Evolutionary conservation across 2,888 invertebrate genomes (phyloP).

Genomic region (Acanthosepion lycidas): DNA sequence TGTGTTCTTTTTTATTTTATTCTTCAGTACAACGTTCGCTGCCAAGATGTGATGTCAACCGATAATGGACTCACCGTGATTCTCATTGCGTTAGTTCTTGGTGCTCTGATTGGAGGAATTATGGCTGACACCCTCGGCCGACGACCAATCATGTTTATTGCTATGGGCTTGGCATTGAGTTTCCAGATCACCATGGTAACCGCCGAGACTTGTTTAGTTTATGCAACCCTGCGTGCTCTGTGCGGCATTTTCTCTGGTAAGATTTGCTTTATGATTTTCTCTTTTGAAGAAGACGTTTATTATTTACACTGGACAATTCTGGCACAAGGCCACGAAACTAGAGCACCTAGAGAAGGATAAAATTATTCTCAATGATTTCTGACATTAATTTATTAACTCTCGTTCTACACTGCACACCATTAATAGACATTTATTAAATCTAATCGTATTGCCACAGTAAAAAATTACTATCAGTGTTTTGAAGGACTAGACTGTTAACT

Average conservation of each 20-base stretch:
- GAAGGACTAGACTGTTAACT: no score
- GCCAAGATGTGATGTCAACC: neutral
- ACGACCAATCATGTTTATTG: slow-evolving; percentile 59
- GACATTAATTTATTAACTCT: no score
- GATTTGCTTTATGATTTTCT: neutral
- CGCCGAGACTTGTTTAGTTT: slow-evolving; percentile 57
- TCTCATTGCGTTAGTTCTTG: slow-evolving; percentile 54
- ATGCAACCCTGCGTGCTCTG: slow-evolving; percentile 54
- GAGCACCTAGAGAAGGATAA: no score
- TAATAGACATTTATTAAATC: no score
- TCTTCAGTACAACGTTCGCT: slow-evolving; percentile 12
- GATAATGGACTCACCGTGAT: slow-evolving; percentile 35
- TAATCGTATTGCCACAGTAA: no score
- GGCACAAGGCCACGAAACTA: no score
- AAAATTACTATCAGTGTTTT: no score
- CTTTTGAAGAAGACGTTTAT: neutral
- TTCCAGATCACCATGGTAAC: slow-evolving; percentile 58
- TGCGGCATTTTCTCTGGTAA: slow-evolving; percentile 59
- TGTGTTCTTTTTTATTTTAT: neutral
- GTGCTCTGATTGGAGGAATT: slow-evolving; percentile 58
- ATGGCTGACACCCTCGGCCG: slow-evolving; percentile 62
- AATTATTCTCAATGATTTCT: no score
- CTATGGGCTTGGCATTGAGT: slow-evolving; percentile 58
- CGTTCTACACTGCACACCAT: no score
- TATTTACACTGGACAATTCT: no score